Evolutionary conservation across 2,113 vertebrate genomes (phyloP).

Genomic region (Tympanuchus pallidicinctus): DNA sequence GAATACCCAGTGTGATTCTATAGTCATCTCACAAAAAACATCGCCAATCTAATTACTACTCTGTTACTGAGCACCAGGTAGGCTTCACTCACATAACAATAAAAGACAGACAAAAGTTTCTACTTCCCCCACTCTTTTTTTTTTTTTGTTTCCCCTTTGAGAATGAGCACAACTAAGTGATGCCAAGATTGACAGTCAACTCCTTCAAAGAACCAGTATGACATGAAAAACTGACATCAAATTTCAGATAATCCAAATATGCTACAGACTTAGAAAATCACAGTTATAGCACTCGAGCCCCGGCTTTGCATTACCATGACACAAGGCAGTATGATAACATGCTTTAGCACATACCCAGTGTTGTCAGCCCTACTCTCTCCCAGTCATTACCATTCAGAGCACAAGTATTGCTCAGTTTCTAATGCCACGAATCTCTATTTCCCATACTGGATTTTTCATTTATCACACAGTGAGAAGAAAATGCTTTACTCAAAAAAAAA

Average conservation of each 20-base stretch:
- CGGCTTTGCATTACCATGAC: background rate
- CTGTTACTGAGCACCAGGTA: background rate
- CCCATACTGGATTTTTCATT: background rate
- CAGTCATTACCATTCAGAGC: background rate
- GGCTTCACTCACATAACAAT: background rate
- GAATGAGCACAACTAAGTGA: fast-evolving
- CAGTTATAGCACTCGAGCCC: background rate
- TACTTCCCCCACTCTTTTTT: background rate
- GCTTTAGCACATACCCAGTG: background rate
- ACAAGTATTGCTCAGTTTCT: background rate
- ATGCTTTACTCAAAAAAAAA: background rate
- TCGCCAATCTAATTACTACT: background rate
- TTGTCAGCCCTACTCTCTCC: fast-evolving
- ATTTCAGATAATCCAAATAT: background rate
- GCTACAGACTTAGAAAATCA: background rate
- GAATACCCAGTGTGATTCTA: background rate
- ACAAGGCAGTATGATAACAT: background rate
- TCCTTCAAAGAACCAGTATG: background rate
- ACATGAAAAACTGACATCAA: background rate
- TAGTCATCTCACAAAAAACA: background rate
- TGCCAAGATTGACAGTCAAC: background rate
- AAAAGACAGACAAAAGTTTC: background rate
- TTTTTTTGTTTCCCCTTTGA: background rate
- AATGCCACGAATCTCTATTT: background rate
- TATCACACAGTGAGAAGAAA: background rate